Conservation (phyloP, 2,113 vertebrate genomes). For the Toxotes chatareus region DNA sequence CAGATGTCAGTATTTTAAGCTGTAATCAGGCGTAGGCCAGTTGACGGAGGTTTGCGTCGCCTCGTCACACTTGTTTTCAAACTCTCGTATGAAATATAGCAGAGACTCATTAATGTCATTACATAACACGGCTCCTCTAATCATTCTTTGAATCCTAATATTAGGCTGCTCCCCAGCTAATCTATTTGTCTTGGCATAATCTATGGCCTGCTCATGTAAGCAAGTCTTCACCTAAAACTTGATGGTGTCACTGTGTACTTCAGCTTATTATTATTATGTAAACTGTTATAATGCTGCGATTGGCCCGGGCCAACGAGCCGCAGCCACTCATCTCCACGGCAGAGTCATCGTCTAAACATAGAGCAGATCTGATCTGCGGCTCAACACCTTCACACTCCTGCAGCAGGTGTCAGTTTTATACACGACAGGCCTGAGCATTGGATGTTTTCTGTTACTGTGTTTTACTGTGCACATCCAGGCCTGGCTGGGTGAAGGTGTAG, state of each 20-base stretch:
- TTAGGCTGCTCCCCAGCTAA: conserved; percentile 75
- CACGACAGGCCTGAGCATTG: neutral
- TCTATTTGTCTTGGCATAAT: conserved; percentile 78
- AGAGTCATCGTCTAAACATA: conserved; percentile 57
- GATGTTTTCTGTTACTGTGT: too few relatives aligned
- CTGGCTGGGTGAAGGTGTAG: neutral
- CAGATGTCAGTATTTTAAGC: neutral
- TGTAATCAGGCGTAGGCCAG: neutral
- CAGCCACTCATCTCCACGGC: conserved; percentile 6
- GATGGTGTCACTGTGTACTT: conserved; percentile 51
- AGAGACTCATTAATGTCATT: conserved; percentile 48
- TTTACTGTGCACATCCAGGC: neutral
- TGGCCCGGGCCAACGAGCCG: conserved; percentile 27
- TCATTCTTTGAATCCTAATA: conserved; percentile 80
- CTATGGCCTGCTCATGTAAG: conserved; percentile 80
- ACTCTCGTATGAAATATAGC: neutral
- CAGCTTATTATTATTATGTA: conserved; percentile 65
- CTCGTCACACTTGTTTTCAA: neutral
- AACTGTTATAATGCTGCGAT: conserved; percentile 55
- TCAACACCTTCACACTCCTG: conserved; percentile 3
- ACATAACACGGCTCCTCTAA: conserved; percentile 70
- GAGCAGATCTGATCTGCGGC: conserved; percentile 54
- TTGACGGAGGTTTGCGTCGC: neutral
- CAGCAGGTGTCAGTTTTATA: conserved; percentile 36
- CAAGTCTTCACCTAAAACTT: conserved; percentile 74